Evolutionary conservation across 2,797 vertebrate genomes (phyloP).

Genomic region (Urophycis tenuis): DNA sequence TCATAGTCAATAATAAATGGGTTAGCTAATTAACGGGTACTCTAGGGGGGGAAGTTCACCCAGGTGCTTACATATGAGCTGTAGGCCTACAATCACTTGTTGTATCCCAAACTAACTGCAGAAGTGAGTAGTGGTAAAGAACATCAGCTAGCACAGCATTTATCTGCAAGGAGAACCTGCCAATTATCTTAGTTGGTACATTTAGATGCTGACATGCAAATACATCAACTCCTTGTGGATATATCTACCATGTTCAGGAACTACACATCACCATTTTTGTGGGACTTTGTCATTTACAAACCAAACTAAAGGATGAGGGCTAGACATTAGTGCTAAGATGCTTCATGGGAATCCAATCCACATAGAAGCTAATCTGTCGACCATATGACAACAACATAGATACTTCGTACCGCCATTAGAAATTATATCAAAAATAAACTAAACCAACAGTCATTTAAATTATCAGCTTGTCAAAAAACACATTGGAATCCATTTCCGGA

Average conservation of each 20-base stretch:
- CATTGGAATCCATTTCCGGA: constrained; percentile 49
- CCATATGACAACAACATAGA: constrained; percentile 72
- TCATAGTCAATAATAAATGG: neutral
- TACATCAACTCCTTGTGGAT: neutral
- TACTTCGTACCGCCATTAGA: constrained; percentile 74
- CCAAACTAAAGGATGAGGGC: neutral
- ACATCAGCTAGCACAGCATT: neutral
- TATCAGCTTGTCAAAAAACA: constrained; percentile 41
- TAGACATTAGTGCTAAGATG: neutral
- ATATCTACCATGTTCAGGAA: neutral
- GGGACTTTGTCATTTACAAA: neutral
- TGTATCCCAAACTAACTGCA: neutral
- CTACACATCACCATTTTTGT: neutral
- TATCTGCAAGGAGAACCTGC: neutral
- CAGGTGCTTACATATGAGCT: neutral
- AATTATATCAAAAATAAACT: constrained; percentile 65
- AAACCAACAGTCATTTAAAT: constrained; percentile 68
- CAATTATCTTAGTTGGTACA: neutral
- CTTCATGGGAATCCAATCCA: neutral
- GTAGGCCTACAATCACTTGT: neutral
- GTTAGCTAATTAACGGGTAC: neutral
- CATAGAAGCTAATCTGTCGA: constrained; percentile 42
- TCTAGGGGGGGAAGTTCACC: neutral
- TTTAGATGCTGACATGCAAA: neutral
- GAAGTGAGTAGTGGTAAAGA: neutral